phyloP scores from a whole-genome alignment of 2,797 vertebrate genomes.

The Periophthalmus magnuspinnatus region DNA sequence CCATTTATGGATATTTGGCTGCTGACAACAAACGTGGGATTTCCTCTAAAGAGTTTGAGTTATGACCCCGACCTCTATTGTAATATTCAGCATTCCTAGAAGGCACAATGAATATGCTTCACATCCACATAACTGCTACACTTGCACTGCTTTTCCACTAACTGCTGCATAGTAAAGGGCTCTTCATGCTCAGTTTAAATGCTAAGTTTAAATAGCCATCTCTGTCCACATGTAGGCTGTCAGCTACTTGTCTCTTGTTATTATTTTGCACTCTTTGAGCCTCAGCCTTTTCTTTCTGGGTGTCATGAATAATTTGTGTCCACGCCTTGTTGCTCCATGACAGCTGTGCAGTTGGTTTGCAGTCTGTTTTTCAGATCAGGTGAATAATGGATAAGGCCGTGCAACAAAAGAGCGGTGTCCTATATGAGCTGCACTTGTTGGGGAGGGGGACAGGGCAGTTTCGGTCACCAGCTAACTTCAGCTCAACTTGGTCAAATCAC shows the following conservation, averaged over 20 bases:
- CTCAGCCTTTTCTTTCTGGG: conserved; percentile 66
- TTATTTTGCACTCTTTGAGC: conserved; percentile 68
- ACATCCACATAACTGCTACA: neutral
- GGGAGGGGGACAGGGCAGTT: conserved; percentile 37
- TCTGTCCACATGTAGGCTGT: conserved; percentile 46
- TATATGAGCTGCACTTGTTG: conserved; percentile 52
- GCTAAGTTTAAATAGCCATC: conserved; percentile 21
- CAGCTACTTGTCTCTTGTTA: conserved; percentile 68
- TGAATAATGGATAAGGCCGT: conserved; percentile 82
- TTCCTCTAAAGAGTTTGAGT: neutral
- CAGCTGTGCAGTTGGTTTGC: conserved; percentile 80
- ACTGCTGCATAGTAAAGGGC: neutral
- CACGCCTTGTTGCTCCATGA: conserved; percentile 75
- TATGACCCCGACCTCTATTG: neutral
- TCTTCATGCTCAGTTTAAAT: conserved; percentile 8
- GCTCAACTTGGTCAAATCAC: neutral
- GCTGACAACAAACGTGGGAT: neutral
- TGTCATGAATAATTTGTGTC: conserved; percentile 81
- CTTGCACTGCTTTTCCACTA: neutral
- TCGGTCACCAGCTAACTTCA: conserved; percentile 28
- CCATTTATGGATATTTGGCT: neutral
- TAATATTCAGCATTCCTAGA: neutral
- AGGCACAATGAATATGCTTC: neutral
- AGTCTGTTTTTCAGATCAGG: conserved; percentile 81
- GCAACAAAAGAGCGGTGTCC: conserved; percentile 77